Conservation (phyloP, 2,113 vertebrate species). For the Hemibagrus wyckioides region DNA sequence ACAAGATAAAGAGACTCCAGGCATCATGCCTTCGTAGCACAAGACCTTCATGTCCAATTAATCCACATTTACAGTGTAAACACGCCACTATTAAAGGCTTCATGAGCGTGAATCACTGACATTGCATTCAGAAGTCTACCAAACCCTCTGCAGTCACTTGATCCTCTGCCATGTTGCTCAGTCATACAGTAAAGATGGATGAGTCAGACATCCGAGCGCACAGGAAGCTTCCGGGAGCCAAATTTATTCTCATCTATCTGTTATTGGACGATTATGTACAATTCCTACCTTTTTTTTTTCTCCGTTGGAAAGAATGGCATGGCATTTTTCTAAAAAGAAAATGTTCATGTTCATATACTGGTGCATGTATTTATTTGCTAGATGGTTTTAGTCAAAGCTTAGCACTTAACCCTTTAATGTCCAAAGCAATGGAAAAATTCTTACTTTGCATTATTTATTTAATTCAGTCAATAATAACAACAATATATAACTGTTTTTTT, state of each 20-base stretch:
- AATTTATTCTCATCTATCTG: neutral
- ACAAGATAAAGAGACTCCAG: constrained; percentile 34
- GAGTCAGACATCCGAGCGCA: constrained; percentile 7
- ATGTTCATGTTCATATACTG: neutral
- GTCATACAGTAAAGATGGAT: constrained; percentile 6
- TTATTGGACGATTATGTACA: neutral
- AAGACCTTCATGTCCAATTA: neutral
- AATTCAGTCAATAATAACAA: too few relatives aligned
- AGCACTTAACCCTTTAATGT: too few relatives aligned
- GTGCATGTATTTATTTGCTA: neutral
- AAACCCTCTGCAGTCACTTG: neutral
- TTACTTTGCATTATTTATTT: too few relatives aligned
- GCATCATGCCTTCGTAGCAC: neutral
- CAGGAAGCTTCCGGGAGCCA: neutral
- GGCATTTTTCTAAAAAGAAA: neutral
- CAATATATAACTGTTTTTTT: too few relatives aligned
- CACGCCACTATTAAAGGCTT: neutral
- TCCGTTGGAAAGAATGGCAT: neutral
- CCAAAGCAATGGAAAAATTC: too few relatives aligned
- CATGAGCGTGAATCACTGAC: neutral
- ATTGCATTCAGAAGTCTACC: neutral
- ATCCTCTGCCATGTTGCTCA: constrained; percentile 6
- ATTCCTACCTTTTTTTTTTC: neutral
- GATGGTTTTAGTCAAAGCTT: neutral
- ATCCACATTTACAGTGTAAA: constrained; percentile 8